phyloP scores from a whole-genome alignment of 2,888 invertebrate genomes.

The Atrina japonica region DNA sequence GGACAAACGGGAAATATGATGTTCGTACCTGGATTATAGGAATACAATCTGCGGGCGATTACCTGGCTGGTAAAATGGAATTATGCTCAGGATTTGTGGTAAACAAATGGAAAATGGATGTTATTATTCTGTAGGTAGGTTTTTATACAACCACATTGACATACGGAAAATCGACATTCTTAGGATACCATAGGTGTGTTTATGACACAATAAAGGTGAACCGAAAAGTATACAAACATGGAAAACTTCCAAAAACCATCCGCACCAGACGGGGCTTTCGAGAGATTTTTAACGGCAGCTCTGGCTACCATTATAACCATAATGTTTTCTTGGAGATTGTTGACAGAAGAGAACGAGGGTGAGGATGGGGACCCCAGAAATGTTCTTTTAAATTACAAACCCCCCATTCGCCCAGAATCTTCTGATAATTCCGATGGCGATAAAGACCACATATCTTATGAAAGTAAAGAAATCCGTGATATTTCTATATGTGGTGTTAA shows the following conservation, averaged over 20 bases:
- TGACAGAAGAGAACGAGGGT: conserved; percentile 65
- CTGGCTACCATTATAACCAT: conserved; percentile 78
- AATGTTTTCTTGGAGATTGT: conserved; percentile 77
- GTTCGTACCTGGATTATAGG: not conserved
- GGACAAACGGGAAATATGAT: not conserved
- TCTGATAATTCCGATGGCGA: conserved; percentile 1
- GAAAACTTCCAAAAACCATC: conserved; percentile 17
- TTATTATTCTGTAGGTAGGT: conserved; percentile 8
- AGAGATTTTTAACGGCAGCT: conserved; percentile 77
- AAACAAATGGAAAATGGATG: not conserved
- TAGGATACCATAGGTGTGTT: conserved; percentile 19
- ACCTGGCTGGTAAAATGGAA: not conserved
- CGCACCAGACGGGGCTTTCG: conserved; percentile 71
- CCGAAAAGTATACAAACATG: no score
- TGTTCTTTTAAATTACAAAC: no score
- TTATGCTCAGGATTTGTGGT: not conserved
- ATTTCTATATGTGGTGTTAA: no score
- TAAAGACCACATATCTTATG: not conserved
- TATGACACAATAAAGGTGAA: no score
- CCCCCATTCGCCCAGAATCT: no score
- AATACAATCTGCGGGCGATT: no score
- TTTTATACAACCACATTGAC: not conserved
- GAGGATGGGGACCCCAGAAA: conserved; percentile 24
- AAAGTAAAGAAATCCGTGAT: not conserved
- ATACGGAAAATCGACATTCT: conserved; percentile 12